A percentile compares a stretch with the other conserved stretches of the same genome.
These are phyloP conservation scores for Amiota communis DNA, from an alignment of 2,888 invertebrate species.

Conservation along the genomic window DNA sequence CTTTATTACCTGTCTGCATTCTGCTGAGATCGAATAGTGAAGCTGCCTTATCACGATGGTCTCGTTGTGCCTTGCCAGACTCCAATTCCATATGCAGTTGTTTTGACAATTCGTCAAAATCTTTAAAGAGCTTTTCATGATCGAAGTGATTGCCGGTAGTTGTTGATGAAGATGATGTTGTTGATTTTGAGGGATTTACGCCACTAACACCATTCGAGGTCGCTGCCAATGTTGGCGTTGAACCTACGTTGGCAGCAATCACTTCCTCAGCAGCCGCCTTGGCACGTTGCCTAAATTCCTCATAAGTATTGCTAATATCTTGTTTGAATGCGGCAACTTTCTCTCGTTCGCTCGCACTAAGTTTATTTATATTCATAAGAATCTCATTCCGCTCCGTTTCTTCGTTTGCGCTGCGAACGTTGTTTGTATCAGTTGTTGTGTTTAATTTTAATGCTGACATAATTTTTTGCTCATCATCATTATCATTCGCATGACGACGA, in stretches of 20 bases:
- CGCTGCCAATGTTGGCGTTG: conserved; percentile 36
- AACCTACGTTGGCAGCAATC: conserved; percentile 32
- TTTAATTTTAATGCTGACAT: conserved; percentile 73
- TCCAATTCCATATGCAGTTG: conserved; percentile 69
- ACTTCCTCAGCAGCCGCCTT: conserved; percentile 63
- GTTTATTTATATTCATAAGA: conserved; percentile 42
- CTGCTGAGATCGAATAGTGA: conserved; percentile 66
- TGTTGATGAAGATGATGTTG: conserved; percentile 30
- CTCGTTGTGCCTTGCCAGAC: conserved; percentile 57
- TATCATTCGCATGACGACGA: conserved; percentile 47
- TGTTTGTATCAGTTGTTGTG: conserved; percentile 28
- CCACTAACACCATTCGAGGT: neutral
- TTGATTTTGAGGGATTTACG: conserved; percentile 37
- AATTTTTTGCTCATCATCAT: conserved; percentile 52
- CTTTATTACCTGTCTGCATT: conserved; percentile 44
- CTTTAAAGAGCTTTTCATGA: conserved; percentile 72
- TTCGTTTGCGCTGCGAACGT: neutral
- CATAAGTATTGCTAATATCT: conserved; percentile 57
- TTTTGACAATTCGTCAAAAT: conserved; percentile 72
- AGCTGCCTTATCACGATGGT: conserved; percentile 60
- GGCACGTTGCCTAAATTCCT: conserved; percentile 73
- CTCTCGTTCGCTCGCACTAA: conserved; percentile 38
- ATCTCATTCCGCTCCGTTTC: conserved; percentile 40
- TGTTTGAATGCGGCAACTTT: conserved; percentile 32
- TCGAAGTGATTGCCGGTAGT: conserved; percentile 57